These are phyloP conservation scores for Machimus atricapillus DNA, from an alignment of 2,888 invertebrate genomes.

Conservation along the genomic window DNA sequence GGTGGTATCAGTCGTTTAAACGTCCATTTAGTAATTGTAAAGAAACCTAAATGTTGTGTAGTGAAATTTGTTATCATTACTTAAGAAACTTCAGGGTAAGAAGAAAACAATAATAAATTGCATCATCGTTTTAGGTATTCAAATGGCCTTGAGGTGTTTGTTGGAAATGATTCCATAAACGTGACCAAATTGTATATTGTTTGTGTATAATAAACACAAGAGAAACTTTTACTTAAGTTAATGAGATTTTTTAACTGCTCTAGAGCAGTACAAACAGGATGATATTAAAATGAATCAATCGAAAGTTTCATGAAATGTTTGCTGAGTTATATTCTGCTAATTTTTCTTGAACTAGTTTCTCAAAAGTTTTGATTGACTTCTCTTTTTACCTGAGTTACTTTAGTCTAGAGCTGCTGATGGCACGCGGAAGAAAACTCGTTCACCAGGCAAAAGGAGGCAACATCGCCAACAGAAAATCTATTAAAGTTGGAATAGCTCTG, in stretches of 20 bases:
- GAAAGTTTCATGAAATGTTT: neutral
- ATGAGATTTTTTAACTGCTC: neutral
- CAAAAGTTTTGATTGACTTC: neutral
- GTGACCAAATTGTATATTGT: too few relatives aligned
- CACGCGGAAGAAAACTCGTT: neutral
- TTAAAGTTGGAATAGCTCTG: slow-evolving; percentile 12
- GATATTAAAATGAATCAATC: neutral
- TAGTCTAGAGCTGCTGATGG: neutral
- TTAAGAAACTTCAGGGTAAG: neutral
- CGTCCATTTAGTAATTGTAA: neutral
- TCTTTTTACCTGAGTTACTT: neutral
- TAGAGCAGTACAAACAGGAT: neutral
- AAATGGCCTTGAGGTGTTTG: neutral
- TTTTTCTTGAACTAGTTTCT: neutral
- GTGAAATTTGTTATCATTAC: neutral
- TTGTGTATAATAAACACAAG: too few relatives aligned
- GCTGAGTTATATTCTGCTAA: neutral
- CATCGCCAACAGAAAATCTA: neutral
- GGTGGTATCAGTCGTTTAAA: too few relatives aligned
- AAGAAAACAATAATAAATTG: neutral
- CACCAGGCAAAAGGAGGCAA: neutral
- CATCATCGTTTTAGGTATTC: too few relatives aligned
- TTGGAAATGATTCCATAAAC: too few relatives aligned
- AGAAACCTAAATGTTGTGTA: too few relatives aligned
- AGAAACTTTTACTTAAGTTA: neutral